These are phyloP conservation scores for Platyscelio sp. DNA, from an alignment of 2,888 invertebrate genomes.

Conservation along the genomic window DNA sequence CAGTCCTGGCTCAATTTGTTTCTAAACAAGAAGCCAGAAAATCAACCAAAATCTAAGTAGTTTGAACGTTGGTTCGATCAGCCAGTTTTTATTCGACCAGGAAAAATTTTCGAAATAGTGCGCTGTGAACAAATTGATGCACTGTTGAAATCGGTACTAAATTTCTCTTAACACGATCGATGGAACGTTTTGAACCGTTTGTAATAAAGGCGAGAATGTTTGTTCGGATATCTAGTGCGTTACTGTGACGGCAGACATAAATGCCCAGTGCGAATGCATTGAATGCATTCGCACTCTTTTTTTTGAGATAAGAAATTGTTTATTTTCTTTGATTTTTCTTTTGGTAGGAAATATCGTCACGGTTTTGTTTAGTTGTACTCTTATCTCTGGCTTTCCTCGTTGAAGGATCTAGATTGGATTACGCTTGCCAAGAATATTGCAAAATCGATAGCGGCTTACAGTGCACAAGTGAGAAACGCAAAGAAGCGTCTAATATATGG, in stretches of 20 bases:
- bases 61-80: background rate
- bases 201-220: no score
- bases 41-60: constrained; percentile 11
- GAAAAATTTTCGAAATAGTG: no score
- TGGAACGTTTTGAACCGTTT: no score
- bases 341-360: constrained; percentile 52
- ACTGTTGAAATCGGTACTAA: no score
- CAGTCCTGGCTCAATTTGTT: no score
- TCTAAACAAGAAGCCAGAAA: no score
- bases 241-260: no score
- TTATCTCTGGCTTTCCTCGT: constrained; percentile 61
- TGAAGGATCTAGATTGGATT: constrained; percentile 66
- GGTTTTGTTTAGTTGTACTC: constrained; percentile 65
- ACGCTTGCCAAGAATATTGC: constrained; percentile 66
- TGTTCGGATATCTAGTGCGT: no score
- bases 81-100: background rate
- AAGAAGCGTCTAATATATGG: constrained; percentile 55
- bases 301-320: constrained; percentile 60
- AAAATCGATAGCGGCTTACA: constrained; percentile 64
- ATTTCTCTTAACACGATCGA: background rate
- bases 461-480: constrained; percentile 51
- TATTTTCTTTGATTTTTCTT: constrained; percentile 53
- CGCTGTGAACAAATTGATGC: no score
- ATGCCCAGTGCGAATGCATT: constrained; percentile 35
- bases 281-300: constrained; percentile 35